Evolutionary conservation across 2,888 invertebrate species (phyloP).

Genomic region (Conistra vaccinii): DNA sequence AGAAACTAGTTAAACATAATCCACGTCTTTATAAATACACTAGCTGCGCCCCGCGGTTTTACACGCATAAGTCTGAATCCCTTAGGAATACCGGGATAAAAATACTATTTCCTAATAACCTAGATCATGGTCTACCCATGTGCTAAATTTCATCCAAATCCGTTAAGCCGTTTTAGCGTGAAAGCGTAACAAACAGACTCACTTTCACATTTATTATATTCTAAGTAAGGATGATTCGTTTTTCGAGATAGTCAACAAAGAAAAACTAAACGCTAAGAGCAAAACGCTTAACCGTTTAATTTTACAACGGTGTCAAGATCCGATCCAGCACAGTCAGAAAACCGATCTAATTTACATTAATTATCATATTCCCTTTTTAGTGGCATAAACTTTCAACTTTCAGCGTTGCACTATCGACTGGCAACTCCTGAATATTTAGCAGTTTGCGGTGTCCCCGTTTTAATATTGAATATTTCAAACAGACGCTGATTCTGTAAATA

Average conservation of each 20-base stretch:
- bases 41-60: no score
- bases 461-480: slow-evolving; percentile 75
- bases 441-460: slow-evolving; percentile 73
- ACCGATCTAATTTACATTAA: slow-evolving; percentile 64
- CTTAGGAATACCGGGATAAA: no score
- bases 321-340: slow-evolving; percentile 63
- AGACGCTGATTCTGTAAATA: slow-evolving; percentile 49
- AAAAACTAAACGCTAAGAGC: not conserved
- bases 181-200: no score
- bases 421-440: slow-evolving; percentile 76
- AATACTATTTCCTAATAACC: no score
- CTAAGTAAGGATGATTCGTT: no score
- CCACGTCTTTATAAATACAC: no score
- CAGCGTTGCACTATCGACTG: slow-evolving; percentile 71
- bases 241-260: not conserved
- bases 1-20: no score
- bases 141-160: no score
- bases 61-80: no score
- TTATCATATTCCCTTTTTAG: slow-evolving; percentile 70
- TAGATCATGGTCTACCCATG: no score
- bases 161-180: no score
- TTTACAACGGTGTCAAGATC: slow-evolving; percentile 70
- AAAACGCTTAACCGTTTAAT: slow-evolving; percentile 40
- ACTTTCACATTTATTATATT: no score
- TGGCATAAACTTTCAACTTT: slow-evolving; percentile 61